Evolutionary conservation across 2,797 vertebrate species (phyloP), one percentile per base, ranked within the genome.

Genomic region (Sarcophilus harrisii): DNA sequence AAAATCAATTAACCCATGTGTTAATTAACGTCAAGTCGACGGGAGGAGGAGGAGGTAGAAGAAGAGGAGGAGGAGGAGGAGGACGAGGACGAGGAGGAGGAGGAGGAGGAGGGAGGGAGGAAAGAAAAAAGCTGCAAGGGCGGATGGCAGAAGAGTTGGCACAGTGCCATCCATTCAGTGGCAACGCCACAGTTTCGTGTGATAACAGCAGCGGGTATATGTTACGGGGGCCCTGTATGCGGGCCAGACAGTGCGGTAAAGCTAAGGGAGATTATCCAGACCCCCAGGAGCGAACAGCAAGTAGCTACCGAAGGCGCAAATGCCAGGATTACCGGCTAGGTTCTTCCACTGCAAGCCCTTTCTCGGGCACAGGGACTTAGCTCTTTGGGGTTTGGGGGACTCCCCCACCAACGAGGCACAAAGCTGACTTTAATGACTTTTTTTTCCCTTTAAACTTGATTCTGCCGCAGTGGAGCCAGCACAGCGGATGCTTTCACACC

Each of bases 101-200:
- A 98, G 98, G 98, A 99, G 99, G 99, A 99, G 99, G 98, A 99
- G 99, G 99, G 99, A 99, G 99, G 99, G 99, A 98, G 98, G 98
- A 98, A 99, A 99, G 99, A 99, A 96, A 97, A 99, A 99, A 99
- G 99, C 99, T 99, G 99, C 99, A 99, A 99, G 99, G 99, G 99
- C 99, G 98, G 99, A 99, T 99, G 99, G 99, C 99, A 99, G 99
- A 99, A 99, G 98, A 99, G 99, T 99, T 99, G 99, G 99, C 99
- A 99, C 99, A 92, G 99, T 99, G 99, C 99, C 99, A 99, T 99
- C 99, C 99, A 99, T 99, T 99, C 99, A 99, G 99, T 99, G 99
- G 99, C 99, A 99, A 99, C 99, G 99, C 99, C 99, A 99, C 99
- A 97, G 99, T 99, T 99, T 99, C 99, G 98, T 98, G 99, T 96